Conservation (phyloP, 2,888 invertebrate genomes). For the Alloscopus bannaensis region DNA sequence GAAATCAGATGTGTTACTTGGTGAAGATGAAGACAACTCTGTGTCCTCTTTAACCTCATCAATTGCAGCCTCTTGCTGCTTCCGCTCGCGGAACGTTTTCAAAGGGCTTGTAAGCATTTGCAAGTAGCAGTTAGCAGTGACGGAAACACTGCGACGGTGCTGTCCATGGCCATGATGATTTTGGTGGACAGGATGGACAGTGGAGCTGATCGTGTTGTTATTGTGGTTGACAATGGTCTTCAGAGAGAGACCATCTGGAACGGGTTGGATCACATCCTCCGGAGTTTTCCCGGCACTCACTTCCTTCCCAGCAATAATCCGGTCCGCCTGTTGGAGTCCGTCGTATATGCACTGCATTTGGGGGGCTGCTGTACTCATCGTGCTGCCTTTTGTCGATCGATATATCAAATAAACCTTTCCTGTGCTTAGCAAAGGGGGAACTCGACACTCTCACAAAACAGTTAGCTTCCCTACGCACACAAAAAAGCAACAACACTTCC, state of each 20-base stretch:
- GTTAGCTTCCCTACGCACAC: neutral
- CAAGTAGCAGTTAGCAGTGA: slow-evolving; percentile 58
- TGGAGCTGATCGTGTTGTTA: slow-evolving; percentile 47
- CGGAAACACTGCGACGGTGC: slow-evolving; percentile 54
- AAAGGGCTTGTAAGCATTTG: slow-evolving; percentile 59
- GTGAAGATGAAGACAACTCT: too few relatives aligned
- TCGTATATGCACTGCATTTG: slow-evolving; percentile 52
- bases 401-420: neutral
- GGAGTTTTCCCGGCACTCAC: slow-evolving; percentile 43
- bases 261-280: slow-evolving; percentile 55
- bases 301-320: slow-evolving; percentile 47
- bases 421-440: neutral
- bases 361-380: slow-evolving; percentile 37
- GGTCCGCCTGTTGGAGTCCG: slow-evolving; percentile 43
- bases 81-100: slow-evolving; percentile 55
- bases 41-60: slow-evolving; percentile 27
- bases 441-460: slow-evolving; percentile 3
- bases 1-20: slow-evolving; percentile 58
- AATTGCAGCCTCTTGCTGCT: slow-evolving; percentile 15
- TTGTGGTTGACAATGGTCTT: slow-evolving; percentile 50
- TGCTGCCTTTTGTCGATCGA: neutral
- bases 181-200: neutral
- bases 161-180: slow-evolving; percentile 16
- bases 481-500: neutral
- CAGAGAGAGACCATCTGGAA: slow-evolving; percentile 14